Evolutionary conservation across 2,797 vertebrate genomes (phyloP).

Genomic region (Novumbra hubbsi): DNA sequence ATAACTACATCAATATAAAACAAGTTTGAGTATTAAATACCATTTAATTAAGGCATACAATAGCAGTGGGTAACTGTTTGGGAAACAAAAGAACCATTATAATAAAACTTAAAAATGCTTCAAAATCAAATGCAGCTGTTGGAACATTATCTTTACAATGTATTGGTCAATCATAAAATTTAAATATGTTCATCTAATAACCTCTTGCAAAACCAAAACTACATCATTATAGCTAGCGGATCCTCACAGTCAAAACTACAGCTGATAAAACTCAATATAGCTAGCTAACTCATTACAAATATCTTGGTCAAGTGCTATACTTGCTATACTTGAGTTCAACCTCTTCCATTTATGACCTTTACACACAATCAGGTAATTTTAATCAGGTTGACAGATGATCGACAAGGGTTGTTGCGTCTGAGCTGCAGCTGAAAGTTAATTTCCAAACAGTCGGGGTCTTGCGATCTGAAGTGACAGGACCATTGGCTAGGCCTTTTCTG

Average conservation of each 20-base stretch:
- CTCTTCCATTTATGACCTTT: too few relatives aligned
- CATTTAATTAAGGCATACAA: not conserved
- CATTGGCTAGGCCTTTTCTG: not conserved
- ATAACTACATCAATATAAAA: not conserved
- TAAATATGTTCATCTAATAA: not conserved
- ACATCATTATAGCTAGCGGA: not conserved
- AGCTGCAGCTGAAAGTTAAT: slow-evolving; percentile 50
- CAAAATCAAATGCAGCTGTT: not conserved
- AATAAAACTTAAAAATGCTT: not conserved
- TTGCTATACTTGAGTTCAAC: too few relatives aligned
- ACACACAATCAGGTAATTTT: too few relatives aligned
- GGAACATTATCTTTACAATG: not conserved
- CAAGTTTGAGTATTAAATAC: not conserved
- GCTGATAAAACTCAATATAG: not conserved
- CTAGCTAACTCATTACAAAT: not conserved
- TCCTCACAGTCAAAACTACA: not conserved
- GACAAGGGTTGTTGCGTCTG: slow-evolving; percentile 53
- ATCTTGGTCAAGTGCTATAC: too few relatives aligned
- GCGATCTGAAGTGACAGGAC: not conserved
- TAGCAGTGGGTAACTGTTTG: not conserved
- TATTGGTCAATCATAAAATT: not conserved
- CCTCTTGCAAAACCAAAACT: not conserved
- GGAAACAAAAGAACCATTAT: not conserved
- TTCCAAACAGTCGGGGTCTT: slow-evolving; percentile 44
- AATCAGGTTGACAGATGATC: slow-evolving; percentile 51